Percentiles rank a stretch among this genome's conserved stretches.
phyloP scores from a whole-genome alignment of 2,797 vertebrate species.

The Cyclura pinguis region DNA sequence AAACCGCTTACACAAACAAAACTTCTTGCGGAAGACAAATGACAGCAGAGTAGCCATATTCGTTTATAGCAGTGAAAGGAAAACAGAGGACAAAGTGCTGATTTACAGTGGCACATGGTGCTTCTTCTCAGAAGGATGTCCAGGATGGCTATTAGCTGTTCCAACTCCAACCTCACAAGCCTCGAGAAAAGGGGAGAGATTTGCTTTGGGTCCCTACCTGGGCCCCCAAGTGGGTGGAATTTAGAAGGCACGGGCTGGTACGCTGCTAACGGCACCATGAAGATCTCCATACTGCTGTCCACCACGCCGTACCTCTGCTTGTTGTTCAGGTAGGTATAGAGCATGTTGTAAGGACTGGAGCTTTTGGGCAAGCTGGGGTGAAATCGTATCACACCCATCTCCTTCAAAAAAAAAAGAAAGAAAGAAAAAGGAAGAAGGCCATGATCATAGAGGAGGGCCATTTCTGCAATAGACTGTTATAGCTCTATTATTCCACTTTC shows the following conservation, averaged over 20 bases:
- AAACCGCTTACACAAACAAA: not conserved
- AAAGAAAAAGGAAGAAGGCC: not conserved
- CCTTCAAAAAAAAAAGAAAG: conserved; percentile 53
- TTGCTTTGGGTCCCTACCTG: conserved; percentile 61
- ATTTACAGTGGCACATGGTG: not conserved
- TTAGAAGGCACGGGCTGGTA: conserved; percentile 73
- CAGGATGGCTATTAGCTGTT: not conserved
- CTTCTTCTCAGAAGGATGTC: not conserved
- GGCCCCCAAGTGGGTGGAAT: conserved; percentile 71
- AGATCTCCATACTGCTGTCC: conserved; percentile 43
- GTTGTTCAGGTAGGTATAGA: conserved; percentile 75
- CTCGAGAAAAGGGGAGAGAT: not conserved
- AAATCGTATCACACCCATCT: conserved; percentile 65
- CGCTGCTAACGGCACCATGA: conserved; percentile 74
- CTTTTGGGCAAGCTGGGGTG: conserved; percentile 58
- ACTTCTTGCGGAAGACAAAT: conserved; percentile 8
- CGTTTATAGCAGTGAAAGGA: not conserved
- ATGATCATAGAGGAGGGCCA: not conserved
- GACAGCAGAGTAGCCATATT: not conserved
- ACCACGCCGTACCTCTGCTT: conserved; percentile 70
- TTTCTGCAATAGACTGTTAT: too few relatives aligned
- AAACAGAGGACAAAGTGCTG: not conserved
- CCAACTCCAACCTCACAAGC: not conserved
- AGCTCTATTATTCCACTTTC: too few relatives aligned
- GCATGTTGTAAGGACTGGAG: conserved; percentile 58